phyloP scores from a whole-genome alignment of 2,888 invertebrate genomes.

The Oasisia sp. region DNA sequence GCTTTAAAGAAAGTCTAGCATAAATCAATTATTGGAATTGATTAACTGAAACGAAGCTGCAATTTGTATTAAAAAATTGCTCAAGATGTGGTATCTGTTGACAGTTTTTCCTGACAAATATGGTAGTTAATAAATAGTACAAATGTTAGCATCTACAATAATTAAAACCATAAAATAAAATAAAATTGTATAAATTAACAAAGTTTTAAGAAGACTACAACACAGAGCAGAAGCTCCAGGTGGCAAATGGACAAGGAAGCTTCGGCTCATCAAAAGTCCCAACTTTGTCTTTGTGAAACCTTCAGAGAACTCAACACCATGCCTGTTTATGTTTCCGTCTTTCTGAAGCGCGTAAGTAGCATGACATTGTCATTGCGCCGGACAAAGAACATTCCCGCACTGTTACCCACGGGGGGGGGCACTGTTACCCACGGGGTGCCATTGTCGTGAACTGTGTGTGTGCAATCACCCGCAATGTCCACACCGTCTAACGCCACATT shows the following conservation, averaged over 20 bases:
- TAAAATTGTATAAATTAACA: not conserved
- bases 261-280: too few relatives aligned
- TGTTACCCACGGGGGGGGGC: not conserved
- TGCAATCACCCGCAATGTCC: conserved; percentile 12
- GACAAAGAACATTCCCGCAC: conserved; percentile 7
- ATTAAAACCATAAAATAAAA: not conserved
- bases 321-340: not conserved
- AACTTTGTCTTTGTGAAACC: too few relatives aligned
- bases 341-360: not conserved
- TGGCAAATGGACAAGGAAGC: too few relatives aligned
- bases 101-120: not conserved
- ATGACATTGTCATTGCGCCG: not conserved
- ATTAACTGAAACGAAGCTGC: not conserved
- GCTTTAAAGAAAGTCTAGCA: not conserved
- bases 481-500: not conserved
- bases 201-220: not conserved
- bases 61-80: not conserved
- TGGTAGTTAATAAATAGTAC: not conserved
- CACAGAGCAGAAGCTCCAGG: too few relatives aligned
- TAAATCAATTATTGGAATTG: not conserved
- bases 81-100: not conserved
- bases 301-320: too few relatives aligned
- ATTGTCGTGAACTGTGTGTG: not conserved
- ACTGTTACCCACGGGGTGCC: not conserved
- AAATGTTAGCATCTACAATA: not conserved